A percentile compares a stretch with the other conserved stretches of the same genome.
Evolutionary conservation across 2,888 invertebrate genomes (phyloP).

Genomic region (Aproaerema taeniolella): DNA sequence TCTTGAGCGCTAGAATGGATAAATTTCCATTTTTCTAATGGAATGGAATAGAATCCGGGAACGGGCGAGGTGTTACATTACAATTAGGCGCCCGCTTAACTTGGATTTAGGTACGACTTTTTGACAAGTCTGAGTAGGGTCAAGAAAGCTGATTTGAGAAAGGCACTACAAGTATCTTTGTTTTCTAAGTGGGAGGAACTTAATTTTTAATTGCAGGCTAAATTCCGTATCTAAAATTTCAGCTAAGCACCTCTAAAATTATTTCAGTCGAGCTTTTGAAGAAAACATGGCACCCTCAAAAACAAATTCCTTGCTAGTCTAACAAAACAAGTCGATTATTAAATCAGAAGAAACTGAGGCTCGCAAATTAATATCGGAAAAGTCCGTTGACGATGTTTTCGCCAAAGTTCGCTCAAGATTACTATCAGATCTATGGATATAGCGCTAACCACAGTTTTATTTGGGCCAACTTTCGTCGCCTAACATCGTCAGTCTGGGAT

Average conservation of each 20-base stretch:
- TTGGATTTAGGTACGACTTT: constrained; percentile 14
- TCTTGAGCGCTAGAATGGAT: constrained; percentile 44
- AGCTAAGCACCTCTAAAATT: too few relatives aligned
- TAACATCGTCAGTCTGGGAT: too few relatives aligned
- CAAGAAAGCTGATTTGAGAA: not conserved
- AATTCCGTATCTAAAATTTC: too few relatives aligned
- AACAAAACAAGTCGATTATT: constrained; percentile 3
- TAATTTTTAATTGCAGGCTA: too few relatives aligned
- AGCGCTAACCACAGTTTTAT: constrained; percentile 18
- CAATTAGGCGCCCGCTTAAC: constrained; percentile 7
- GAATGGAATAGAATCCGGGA: constrained; percentile 35
- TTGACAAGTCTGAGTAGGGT: constrained; percentile 11
- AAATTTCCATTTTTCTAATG: constrained; percentile 69
- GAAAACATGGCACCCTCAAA: too few relatives aligned
- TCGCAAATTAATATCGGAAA: constrained; percentile 2
- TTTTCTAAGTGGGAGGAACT: too few relatives aligned
- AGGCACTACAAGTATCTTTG: too few relatives aligned
- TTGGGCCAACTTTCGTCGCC: constrained; percentile 11
- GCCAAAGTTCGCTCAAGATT: constrained; percentile 3
- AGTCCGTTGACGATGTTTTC: constrained; percentile 11
- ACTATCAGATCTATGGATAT: constrained; percentile 15
- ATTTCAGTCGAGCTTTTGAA: too few relatives aligned
- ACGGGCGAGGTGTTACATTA: constrained; percentile 13
- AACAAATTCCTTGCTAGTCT: not conserved
- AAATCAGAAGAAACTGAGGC: not conserved